Conservation (phyloP, 2,888 invertebrate species). For the Leptarthrus brevirostris region DNA sequence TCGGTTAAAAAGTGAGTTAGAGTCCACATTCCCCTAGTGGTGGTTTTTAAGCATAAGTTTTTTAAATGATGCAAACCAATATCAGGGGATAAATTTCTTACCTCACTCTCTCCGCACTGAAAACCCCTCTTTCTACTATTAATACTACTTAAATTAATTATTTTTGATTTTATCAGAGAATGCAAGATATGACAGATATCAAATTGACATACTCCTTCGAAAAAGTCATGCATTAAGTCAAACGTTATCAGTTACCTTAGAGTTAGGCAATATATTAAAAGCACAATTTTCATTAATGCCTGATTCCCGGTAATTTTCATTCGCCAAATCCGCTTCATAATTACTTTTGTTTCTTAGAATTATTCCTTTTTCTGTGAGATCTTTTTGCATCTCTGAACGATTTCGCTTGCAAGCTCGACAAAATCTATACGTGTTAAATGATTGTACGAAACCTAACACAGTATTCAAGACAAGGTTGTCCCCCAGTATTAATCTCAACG, state of each 20-base stretch:
- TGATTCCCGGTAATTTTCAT: conserved; percentile 47
- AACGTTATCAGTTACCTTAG: conserved; percentile 52
- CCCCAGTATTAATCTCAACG: conserved; percentile 55
- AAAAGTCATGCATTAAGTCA: conserved; percentile 41
- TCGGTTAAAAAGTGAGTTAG: too few relatives aligned
- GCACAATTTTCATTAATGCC: conserved; percentile 48
- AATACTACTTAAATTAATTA: conserved; percentile 48
- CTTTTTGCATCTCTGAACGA: conserved; percentile 45
- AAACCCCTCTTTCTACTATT: conserved; percentile 54
- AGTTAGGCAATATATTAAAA: conserved; percentile 33
- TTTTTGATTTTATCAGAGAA: conserved; percentile 49
- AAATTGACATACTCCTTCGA: conserved; percentile 52
- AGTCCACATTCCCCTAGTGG: too few relatives aligned
- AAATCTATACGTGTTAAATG: conserved; percentile 51
- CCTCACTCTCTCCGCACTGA: too few relatives aligned
- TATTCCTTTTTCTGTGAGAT: conserved; percentile 34
- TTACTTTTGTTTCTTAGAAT: conserved; percentile 46
- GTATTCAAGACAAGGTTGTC: conserved; percentile 56
- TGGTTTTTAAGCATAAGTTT: too few relatives aligned
- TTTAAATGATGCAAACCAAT: too few relatives aligned
- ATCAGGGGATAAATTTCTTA: too few relatives aligned
- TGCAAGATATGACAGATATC: conserved; percentile 52
- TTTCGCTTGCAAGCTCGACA: conserved; percentile 51
- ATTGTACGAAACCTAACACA: conserved; percentile 53
- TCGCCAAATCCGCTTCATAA: conserved; percentile 49